Conservation (phyloP, 2,797 vertebrate genomes). For the Coluber constrictor region DNA sequence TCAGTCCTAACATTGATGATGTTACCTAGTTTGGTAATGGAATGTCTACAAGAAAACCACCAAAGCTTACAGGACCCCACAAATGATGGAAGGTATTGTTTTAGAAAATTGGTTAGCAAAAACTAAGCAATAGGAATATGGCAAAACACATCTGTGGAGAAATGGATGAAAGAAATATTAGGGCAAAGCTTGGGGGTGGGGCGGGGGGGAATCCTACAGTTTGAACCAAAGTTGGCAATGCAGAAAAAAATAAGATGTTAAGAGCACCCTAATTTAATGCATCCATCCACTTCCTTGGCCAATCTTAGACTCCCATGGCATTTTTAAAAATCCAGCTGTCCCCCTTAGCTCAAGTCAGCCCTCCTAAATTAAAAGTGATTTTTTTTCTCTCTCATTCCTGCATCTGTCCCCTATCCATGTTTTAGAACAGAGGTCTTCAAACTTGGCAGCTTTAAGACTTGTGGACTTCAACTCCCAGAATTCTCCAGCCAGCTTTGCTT, state of each 20-base stretch:
- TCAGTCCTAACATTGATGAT: neutral
- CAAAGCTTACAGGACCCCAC: neutral
- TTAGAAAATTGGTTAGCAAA: neutral
- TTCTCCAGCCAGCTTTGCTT: too few relatives aligned
- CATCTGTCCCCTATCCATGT: neutral
- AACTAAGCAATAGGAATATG: neutral
- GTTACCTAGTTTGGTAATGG: neutral
- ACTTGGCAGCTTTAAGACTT: too few relatives aligned
- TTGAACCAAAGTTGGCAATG: neutral
- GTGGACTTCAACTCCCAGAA: too few relatives aligned
- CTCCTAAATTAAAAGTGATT: neutral
- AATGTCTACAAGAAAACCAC: neutral
- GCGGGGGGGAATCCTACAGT: neutral
- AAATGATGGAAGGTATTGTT: neutral
- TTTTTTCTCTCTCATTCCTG: neutral
- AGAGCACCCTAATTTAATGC: neutral
- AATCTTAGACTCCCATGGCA: neutral
- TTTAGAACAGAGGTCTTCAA: neutral
- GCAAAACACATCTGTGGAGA: neutral
- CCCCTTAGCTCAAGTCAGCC: neutral
- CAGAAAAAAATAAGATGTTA: neutral
- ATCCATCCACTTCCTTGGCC: neutral
- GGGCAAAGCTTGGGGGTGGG: neutral
- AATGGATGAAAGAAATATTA: neutral
- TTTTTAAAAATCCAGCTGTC: neutral